Conservation (phyloP, 2,888 invertebrate species). For the Gnatocerus cornutus region DNA sequence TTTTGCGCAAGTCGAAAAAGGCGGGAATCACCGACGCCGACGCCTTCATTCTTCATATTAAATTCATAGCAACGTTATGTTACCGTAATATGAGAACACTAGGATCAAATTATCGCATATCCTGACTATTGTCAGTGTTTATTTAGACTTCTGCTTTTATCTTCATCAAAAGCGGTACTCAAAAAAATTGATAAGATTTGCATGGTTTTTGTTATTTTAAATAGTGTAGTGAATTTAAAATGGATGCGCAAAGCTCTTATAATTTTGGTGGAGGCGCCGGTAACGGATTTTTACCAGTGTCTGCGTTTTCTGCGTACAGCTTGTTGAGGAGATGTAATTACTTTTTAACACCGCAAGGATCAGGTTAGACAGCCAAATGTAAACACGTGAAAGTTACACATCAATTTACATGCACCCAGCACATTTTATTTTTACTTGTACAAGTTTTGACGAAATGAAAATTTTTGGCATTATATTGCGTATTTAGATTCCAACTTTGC, state of each 20-base stretch:
- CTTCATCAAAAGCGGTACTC: neutral
- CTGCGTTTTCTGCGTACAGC: conserved; percentile 77
- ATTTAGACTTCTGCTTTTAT: conserved; percentile 51
- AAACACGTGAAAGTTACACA: neutral
- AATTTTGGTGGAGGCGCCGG: conserved; percentile 63
- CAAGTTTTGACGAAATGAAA: too few relatives aligned
- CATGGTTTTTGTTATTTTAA: conserved; percentile 10
- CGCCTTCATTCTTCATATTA: conserved; percentile 64
- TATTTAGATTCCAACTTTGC: too few relatives aligned
- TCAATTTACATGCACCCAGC: too few relatives aligned
- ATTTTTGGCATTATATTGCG: too few relatives aligned
- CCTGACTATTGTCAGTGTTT: conserved; percentile 59
- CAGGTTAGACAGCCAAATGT: conserved; percentile 19
- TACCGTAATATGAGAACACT: conserved; percentile 58
- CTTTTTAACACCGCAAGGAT: conserved; percentile 72
- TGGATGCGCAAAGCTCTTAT: conserved; percentile 59
- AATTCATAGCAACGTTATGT: conserved; percentile 63
- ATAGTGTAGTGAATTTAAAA: conserved; percentile 48
- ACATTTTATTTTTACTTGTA: too few relatives aligned
- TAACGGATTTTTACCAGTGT: conserved; percentile 63
- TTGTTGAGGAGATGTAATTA: conserved; percentile 80
- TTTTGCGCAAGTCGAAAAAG: conserved; percentile 62
- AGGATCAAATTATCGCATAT: conserved; percentile 59
- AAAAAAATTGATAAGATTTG: conserved; percentile 11
- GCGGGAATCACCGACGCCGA: conserved; percentile 63